These are phyloP conservation scores for Drosophila paramelanica DNA, from an alignment of 2,888 invertebrate genomes.

Conservation along the genomic window DNA sequence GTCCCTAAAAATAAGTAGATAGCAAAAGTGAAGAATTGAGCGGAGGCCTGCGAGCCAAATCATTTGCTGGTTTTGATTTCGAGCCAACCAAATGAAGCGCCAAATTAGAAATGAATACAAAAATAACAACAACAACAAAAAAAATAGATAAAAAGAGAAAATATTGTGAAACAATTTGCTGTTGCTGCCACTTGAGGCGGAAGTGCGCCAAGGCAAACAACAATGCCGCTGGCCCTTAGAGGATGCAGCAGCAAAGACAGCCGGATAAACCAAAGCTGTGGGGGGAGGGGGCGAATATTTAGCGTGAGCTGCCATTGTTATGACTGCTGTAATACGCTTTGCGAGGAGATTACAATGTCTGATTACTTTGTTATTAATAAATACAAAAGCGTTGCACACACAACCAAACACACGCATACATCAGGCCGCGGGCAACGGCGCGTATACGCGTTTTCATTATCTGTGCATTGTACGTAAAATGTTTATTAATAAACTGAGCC, in stretches of 20 bases:
- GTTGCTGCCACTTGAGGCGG: conserved; percentile 67
- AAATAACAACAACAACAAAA: conserved; percentile 22
- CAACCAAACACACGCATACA: conserved; percentile 22
- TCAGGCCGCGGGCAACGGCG: conserved; percentile 42
- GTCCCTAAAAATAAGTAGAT: conserved; percentile 1
- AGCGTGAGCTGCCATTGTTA: conserved; percentile 67
- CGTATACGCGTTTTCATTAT: conserved; percentile 73
- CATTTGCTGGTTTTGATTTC: conserved; percentile 39
- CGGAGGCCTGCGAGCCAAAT: conserved; percentile 15
- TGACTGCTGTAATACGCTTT: conserved; percentile 78
- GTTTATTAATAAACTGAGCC: conserved; percentile 69
- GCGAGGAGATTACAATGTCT: conserved; percentile 76
- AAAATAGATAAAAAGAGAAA: conserved; percentile 31
- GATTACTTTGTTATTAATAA: conserved; percentile 80
- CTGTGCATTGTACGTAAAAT: conserved; percentile 70
- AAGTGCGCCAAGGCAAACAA: conserved; percentile 59
- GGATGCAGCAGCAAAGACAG: conserved; percentile 55
- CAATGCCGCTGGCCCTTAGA: conserved; percentile 56
- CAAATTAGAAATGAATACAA: conserved; percentile 64
- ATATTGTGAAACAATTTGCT: conserved; percentile 42
- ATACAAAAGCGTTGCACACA: conserved; percentile 66
- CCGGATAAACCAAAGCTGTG: conserved; percentile 32
- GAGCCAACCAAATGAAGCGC: conserved; percentile 63
- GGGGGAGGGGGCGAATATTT: neutral
- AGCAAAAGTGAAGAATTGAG: neutral